phyloP scores from a whole-genome alignment of 2,888 invertebrate genomes.

The Graphium colonna region DNA sequence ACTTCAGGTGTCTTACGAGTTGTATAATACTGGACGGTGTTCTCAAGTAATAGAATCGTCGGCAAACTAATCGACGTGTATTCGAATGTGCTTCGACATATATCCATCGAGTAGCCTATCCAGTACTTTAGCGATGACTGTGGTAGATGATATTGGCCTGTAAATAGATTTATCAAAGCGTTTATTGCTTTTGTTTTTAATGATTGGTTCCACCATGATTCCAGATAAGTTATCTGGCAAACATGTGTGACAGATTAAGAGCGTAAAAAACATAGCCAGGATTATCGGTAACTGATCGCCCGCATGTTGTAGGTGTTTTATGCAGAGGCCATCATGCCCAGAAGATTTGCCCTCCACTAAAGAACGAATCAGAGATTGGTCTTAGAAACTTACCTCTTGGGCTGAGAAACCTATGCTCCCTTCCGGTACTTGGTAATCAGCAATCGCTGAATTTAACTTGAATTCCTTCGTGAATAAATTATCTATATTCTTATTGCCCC shows the following conservation, averaged over 20 bases:
- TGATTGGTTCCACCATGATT: background rate
- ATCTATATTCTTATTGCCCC: too few relatives aligned
- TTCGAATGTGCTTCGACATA: background rate
- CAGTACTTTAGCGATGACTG: constrained; percentile 1
- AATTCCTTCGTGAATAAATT: too few relatives aligned
- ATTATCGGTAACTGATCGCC: background rate
- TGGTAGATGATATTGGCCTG: background rate
- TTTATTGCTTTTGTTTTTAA: background rate
- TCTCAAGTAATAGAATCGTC: constrained; percentile 23
- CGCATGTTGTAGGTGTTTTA: too few relatives aligned
- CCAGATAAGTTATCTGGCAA: background rate
- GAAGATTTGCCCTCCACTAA: too few relatives aligned
- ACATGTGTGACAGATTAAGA: background rate
- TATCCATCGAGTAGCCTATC: background rate
- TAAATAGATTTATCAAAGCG: background rate
- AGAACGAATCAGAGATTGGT: too few relatives aligned
- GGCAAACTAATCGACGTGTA: constrained; percentile 1
- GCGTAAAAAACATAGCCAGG: background rate
- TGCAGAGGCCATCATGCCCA: too few relatives aligned
- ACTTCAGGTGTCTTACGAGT: constrained; percentile 20
- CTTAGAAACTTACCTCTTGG: too few relatives aligned
- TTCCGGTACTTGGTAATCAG: too few relatives aligned
- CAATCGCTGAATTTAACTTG: too few relatives aligned
- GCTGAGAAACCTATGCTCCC: too few relatives aligned
- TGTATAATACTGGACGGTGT: constrained; percentile 25